Evolutionary conservation across 2,797 vertebrate species (phyloP), one percentile per base, ranked within the genome.

Genomic region (Megalops cyprinoides): DNA sequence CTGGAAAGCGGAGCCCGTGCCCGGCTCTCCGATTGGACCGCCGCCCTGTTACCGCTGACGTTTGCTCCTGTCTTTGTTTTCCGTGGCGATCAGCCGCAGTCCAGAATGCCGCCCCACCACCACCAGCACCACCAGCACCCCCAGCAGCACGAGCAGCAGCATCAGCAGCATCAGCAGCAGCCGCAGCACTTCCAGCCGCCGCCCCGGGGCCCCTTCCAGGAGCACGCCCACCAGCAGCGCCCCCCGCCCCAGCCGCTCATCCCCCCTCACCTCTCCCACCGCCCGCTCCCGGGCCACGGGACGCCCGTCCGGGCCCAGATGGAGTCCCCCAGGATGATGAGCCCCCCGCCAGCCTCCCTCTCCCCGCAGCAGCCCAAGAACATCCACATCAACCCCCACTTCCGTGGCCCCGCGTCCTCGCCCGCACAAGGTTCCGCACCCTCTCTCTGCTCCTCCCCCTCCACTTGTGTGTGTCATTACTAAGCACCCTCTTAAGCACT

Each of bases 341-440:
- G 89, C 91, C 94, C 96, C 46, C 95, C 96, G 0, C 94, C 95
- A 20, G 90, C 96, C 34, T 89, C 91, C 31, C 95, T 93, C 90
- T 90, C 95, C 62, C 94, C 93, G 9, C 92, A 90, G 3, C 95
- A 97, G 85, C 95, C 97, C 75, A 99, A 99, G 93, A 99, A 99
- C 87, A 99, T 99, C 84, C 98, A 99, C 90, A 99, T 99, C 88
- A 99, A 99, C 86, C 98, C 98, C 0, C 98, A 99, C 93, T 99
- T 99, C 93, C 96, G 98, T 93, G 98, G 98, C 62, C 96, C 96
- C 0, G 89, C 96, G 25, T 94, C 97, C 74, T 93, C 97, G 0
- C 94, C 97, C 44, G 96, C 96, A 0, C 97, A 97, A 97, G 97
- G 98, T 99, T 55, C 31, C 53, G 28, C n/a, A 31, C 37, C 31